Evolutionary conservation across 2,797 vertebrate genomes (phyloP).

Genomic region (Emydoidea blandingii): DNA sequence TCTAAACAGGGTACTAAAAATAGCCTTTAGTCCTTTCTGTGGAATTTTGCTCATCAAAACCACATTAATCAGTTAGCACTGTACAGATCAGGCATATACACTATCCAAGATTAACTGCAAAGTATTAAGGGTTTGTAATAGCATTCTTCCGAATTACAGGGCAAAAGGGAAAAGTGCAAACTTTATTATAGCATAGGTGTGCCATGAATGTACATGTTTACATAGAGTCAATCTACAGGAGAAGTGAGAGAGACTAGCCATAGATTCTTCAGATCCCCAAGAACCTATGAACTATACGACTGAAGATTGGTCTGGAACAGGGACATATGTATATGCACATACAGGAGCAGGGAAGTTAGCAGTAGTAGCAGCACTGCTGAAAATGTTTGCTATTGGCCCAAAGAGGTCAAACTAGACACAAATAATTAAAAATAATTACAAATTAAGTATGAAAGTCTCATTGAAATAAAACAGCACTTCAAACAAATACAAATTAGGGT

Average conservation of each 20-base stretch:
- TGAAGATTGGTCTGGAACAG: background rate
- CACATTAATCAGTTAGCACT: background rate
- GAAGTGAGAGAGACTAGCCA: background rate
- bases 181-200: background rate
- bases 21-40: conserved; percentile 23
- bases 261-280: background rate
- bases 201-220: background rate
- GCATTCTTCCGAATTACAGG: conserved; percentile 7
- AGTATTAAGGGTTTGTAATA: background rate
- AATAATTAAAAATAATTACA: background rate
- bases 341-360: background rate
- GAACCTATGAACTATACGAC: accelerated
- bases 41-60: conserved; percentile 38
- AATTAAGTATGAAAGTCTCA: background rate
- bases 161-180: background rate
- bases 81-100: background rate
- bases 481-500: conserved; percentile 70
- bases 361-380: conserved; percentile 6
- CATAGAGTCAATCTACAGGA: background rate
- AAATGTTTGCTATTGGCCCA: background rate
- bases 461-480: background rate
- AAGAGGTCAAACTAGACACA: conserved; percentile 61
- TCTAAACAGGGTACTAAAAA: conserved; percentile 41
- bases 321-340: accelerated
- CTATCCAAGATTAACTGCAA: conserved; percentile 17